Conservation (phyloP, 2,797 vertebrate genomes). For the Dendrocincla tyrannina region DNA sequence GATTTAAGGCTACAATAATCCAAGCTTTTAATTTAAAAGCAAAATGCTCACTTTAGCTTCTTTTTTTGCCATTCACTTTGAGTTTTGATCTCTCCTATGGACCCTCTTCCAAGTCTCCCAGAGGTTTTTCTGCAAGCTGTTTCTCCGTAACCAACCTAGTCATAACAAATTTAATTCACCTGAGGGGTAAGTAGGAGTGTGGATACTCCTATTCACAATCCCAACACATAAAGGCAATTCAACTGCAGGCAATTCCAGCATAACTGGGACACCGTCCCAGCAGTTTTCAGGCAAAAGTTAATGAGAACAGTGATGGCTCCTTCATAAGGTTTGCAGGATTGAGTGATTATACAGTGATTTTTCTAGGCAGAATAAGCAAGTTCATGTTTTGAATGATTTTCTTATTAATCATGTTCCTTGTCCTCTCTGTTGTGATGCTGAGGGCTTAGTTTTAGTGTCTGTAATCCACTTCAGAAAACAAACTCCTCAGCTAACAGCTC, state of each 20-base stretch:
- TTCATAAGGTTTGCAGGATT: not conserved
- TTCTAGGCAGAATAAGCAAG: not conserved
- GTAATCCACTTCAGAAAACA: slow-evolving; percentile 28
- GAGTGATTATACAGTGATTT: not conserved
- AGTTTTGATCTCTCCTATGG: not conserved
- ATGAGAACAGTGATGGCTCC: not conserved
- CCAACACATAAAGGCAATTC: not conserved
- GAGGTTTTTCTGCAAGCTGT: not conserved
- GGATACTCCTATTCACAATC: not conserved
- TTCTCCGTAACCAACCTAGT: not conserved
- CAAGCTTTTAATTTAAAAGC: not conserved
- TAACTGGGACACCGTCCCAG: not conserved
- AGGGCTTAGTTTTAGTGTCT: not conserved
- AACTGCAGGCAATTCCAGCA: not conserved
- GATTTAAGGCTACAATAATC: not conserved
- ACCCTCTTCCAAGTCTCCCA: not conserved
- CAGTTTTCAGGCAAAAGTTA: not conserved
- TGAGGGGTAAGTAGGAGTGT: not conserved
- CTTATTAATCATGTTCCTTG: not conserved
- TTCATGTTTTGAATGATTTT: not conserved
- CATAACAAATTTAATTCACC: not conserved
- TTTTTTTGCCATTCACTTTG: not conserved
- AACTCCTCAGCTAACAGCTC: not conserved
- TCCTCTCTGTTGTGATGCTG: not conserved
- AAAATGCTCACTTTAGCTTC: not conserved